Evolutionary conservation across 2,797 vertebrate genomes (phyloP).

Genomic region (Artibeus lituratus): DNA sequence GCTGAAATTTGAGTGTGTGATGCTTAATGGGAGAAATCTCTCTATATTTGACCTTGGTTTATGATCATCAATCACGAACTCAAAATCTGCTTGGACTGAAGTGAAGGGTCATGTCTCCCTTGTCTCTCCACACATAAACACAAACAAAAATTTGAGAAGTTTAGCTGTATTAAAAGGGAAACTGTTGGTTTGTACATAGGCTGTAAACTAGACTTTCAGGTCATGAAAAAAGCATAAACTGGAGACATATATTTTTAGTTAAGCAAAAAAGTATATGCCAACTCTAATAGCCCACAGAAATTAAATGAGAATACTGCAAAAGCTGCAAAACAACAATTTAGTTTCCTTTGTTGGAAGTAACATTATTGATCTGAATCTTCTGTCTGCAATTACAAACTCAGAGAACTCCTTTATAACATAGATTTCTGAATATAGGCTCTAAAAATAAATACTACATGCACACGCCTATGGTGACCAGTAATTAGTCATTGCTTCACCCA

Average conservation of each 20-base stretch:
- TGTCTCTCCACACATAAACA: not conserved
- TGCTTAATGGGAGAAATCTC: not conserved
- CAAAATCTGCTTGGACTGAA: not conserved
- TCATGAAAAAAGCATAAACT: not conserved
- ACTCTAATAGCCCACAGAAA: not conserved
- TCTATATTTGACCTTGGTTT: not conserved
- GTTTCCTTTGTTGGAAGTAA: not conserved
- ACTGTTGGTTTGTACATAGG: not conserved
- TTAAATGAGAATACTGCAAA: not conserved
- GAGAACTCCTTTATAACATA: not conserved
- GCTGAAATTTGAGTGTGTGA: not conserved
- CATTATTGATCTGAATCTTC: not conserved
- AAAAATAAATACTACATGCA: not conserved
- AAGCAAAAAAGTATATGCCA: not conserved
- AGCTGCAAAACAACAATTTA: not conserved
- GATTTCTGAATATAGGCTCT: slow-evolving; percentile 44
- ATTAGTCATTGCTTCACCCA: not conserved
- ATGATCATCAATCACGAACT: not conserved
- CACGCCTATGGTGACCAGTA: not conserved
- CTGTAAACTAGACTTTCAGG: not conserved
- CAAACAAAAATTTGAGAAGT: not conserved
- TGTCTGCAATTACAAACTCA: slow-evolving; percentile 39
- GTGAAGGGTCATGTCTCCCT: not conserved
- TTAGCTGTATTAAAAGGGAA: not conserved
- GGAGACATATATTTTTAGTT: not conserved